phyloP scores from a whole-genome alignment of 2,888 invertebrate species.

The Rhabditoides inermis region DNA sequence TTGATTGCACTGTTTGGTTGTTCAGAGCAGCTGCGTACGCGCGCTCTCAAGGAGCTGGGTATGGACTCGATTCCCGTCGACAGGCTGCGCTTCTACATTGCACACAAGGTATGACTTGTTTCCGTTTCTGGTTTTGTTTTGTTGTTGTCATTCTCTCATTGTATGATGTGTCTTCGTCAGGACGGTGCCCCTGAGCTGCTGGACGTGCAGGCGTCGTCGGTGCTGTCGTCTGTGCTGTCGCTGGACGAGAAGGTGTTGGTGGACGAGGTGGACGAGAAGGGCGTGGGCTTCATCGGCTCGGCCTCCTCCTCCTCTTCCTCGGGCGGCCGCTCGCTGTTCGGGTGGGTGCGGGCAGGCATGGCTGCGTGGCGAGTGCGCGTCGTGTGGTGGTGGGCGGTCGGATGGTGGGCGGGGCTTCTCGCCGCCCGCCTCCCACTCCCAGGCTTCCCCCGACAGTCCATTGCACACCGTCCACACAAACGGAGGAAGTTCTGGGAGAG shows the following conservation, averaged over 20 bases:
- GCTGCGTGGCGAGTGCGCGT: too few species aligned
- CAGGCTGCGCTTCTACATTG: conserved; percentile 24
- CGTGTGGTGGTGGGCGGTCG: too few species aligned
- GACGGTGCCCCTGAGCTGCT: too few species aligned
- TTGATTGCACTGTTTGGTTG: neutral
- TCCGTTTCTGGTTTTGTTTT: too few species aligned
- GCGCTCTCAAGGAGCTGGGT: conserved; percentile 20
- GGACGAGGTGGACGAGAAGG: conserved; percentile 10
- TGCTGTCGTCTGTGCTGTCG: neutral
- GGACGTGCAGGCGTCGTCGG: neutral
- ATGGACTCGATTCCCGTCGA: conserved; percentile 9
- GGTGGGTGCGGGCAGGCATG: too few species aligned
- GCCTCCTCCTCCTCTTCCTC: neutral
- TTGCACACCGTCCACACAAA: too few species aligned
- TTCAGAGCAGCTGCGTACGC: conserved; percentile 15
- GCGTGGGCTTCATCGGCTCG: conserved; percentile 4
- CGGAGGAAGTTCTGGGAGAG: too few species aligned
- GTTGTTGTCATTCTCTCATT: too few species aligned
- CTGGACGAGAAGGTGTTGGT: conserved; percentile 6
- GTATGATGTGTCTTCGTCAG: too few species aligned
- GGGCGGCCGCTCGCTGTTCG: neutral
- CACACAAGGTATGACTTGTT: conserved; percentile 17
- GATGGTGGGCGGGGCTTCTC: too few species aligned
- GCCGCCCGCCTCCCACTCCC: too few species aligned
- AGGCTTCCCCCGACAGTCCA: too few species aligned